Conservation (phyloP, 1,140 invertebrate genomes). For the Phortica variegata region DNA sequence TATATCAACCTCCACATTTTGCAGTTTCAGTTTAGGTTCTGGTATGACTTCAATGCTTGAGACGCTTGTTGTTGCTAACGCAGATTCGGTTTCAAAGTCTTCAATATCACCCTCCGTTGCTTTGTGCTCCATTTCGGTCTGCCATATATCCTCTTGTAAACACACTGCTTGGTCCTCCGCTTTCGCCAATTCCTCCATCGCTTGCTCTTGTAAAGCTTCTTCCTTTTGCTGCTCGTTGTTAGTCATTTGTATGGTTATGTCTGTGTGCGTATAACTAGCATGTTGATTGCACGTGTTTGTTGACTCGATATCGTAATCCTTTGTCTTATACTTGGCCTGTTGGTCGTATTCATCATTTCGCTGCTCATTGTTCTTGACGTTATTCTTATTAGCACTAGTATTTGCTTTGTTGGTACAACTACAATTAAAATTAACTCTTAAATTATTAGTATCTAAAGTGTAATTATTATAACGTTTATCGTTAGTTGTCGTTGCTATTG, state of each 20-base stretch:
- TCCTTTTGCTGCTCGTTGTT: constrained; percentile 17
- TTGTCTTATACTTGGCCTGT: neutral
- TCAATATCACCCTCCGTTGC: too few species aligned
- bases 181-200: too few species aligned
- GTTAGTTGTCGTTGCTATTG: constrained; percentile 38
- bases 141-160: too few species aligned
- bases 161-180: too few species aligned
- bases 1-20: too few species aligned
- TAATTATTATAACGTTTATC: constrained; percentile 41
- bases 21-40: too few species aligned
- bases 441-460: constrained; percentile 37
- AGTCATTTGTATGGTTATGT: constrained; percentile 18
- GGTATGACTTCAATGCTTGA: too few species aligned
- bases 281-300: constrained; percentile 24
- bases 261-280: constrained; percentile 14
- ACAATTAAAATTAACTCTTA: constrained; percentile 53
- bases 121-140: too few species aligned
- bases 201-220: too few species aligned
- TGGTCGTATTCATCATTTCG: neutral
- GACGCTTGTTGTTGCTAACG: too few species aligned
- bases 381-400: constrained; percentile 7
- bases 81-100: too few species aligned
- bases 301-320: neutral
- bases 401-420: constrained; percentile 27
- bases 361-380: constrained; percentile 9